Evolutionary conservation across 2,888 invertebrate genomes (phyloP), one percentile per base, ranked within the genome.

Genomic region (Esperia sulphurella): DNA sequence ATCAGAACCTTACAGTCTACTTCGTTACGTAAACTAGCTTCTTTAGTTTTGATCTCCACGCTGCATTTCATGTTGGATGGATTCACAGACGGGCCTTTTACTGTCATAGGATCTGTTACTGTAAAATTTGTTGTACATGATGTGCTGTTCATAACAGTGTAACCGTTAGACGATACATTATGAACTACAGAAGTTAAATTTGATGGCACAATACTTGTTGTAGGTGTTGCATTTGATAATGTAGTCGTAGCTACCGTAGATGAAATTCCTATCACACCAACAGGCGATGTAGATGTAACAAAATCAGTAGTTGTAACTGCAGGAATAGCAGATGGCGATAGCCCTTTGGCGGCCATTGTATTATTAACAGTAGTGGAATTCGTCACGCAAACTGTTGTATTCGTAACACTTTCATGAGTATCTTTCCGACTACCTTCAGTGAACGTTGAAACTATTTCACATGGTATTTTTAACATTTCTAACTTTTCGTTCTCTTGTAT

Each of bases 361-460:
- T 62, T 68, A 45, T 70, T 73, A n/a, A 66, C 58, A 4, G 67
- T 51, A 29, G 72, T 73, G 29, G 65, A 63, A 40, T 79, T 79
- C 4, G 77, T 76, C 1, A 70, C 67, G 56, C 83, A 83, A 8
- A 76, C 71, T 21, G 76, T 81, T 45, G 64, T 60, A 41, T 79
- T 79, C 4, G 67, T 57, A 13, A 58, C 54, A 33, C 49, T 46
- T 51, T 46, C 55, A 46, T 49, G 48, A 50, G 59, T 51, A 35
- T 64, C 52, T 50, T 69, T 73, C 14, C 66, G 68, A 52, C 80
- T 74, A 3, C 68, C 79, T 52, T 79, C 70, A 3, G 79, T 78
- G 50, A 89, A 89, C 1, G 88, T 89, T 1, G 88, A 84, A 8
- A 89, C 87, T 8, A 87, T 87, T 68, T 83, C 88, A 58, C 88